Base-by-base conservation (phyloP, 2,888 invertebrate species). In the Heliconius cydno region DNA sequence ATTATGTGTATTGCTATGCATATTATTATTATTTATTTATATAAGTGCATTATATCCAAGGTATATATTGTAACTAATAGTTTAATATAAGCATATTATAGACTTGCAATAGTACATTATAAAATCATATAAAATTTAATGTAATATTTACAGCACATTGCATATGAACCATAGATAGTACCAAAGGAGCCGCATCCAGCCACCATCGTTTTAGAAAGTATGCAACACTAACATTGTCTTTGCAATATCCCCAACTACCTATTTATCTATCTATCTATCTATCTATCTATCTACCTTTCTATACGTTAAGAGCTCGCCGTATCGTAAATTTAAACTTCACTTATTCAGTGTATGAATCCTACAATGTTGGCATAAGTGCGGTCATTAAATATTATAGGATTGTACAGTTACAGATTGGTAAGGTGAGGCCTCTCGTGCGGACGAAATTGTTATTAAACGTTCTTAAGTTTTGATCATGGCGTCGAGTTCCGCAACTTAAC, bases 311-410 rank as follows among this genome's bases (percentile, higher is more conserved):
- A 77, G 34, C 25, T 25, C 65, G 72, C n/a, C 28, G 67, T 74
- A 41, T 78, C 78, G 67, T 78, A 74, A 78, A 68, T 57, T 66
- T 34, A 72, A 68, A 80, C 70, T 80, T 80, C 77, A 80, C 65
- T 80, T 74, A 46, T 70, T 74, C 63, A 30, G n/a, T 52, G 38
- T 77, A 60, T 57, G 57, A 57, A 12, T 30, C 41, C 30, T 60
- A 70, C 70, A 60, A 28, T 77, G 68, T 77, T 66, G 15, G 57
- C 9, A 13, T 34, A 73, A 52, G 72, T 13, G 52, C 2, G 13
- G 34, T 57, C 57, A 73, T 73, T 73, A 57, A 73, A 73, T 73
- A 73, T 73, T 73, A 73, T 73, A 57, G 52, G 13, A 73, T 28
- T 30, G 22, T 30, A 73, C 72, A n/a, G 30, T 72, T 41, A 41